phyloP scores from a whole-genome alignment of 2,113 vertebrate genomes.

The Motacilla alba region DNA sequence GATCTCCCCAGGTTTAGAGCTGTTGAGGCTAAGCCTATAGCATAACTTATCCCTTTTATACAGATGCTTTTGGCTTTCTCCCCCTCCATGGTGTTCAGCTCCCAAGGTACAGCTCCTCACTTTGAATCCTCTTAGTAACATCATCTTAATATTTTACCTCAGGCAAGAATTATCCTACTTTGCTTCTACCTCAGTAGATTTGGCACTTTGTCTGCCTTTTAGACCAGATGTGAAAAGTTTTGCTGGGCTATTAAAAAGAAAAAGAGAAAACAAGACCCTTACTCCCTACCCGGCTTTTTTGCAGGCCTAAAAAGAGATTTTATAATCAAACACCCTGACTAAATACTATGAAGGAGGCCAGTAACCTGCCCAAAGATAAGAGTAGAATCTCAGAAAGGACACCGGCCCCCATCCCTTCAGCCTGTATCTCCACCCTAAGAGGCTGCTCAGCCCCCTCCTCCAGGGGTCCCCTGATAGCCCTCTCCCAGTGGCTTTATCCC shows the following conservation, averaged over 20 bases:
- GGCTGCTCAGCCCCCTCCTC: background rate
- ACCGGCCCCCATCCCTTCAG: background rate
- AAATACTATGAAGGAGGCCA: background rate
- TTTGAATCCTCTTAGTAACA: background rate
- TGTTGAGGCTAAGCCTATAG: background rate
- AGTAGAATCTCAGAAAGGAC: background rate
- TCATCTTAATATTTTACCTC: background rate
- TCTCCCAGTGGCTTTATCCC: slow-evolving; percentile 34
- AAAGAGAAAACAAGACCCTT: background rate
- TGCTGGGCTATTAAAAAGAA: background rate
- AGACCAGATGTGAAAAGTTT: background rate
- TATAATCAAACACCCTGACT: background rate
- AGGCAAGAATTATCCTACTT: background rate
- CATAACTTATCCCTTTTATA: background rate
- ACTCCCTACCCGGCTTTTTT: background rate
- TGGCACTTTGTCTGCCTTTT: background rate
- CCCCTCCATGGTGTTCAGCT: background rate
- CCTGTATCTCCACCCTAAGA: background rate
- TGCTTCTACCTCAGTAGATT: background rate
- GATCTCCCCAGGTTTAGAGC: background rate
- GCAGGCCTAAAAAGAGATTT: background rate
- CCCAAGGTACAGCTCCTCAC: background rate
- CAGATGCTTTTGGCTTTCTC: background rate
- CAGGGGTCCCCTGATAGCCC: background rate
- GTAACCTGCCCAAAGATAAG: background rate